phyloP scores from a whole-genome alignment of 2,797 vertebrate genomes.

The Hippocampus kuda region DNA sequence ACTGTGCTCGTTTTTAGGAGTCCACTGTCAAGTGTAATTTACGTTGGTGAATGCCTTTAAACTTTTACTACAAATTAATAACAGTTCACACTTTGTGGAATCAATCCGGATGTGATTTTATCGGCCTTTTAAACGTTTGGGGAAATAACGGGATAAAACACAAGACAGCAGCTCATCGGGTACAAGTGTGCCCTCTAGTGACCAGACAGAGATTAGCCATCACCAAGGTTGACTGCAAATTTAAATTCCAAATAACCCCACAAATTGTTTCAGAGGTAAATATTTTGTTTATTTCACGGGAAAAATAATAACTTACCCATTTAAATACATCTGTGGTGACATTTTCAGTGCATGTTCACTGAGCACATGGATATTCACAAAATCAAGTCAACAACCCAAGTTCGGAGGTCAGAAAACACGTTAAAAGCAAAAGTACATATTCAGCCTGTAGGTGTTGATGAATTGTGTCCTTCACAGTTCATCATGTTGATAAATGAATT shows the following conservation, averaged over 20 bases:
- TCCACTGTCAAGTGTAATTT: neutral
- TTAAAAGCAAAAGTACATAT: neutral
- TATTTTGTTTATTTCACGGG: conserved; percentile 14
- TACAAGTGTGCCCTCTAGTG: conserved; percentile 50
- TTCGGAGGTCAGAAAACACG: neutral
- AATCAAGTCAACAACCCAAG: neutral
- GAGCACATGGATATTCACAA: conserved; percentile 23
- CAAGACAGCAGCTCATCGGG: neutral
- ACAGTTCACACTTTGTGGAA: neutral
- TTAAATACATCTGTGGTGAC: conserved; percentile 14
- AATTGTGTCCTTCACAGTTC: conserved; percentile 64
- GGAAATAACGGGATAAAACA: neutral
- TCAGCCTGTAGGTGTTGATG: neutral
- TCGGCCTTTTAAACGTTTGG: neutral
- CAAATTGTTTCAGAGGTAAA: neutral
- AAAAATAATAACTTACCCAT: conserved; percentile 1
- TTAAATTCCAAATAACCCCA: neutral
- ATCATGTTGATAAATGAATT: conserved; percentile 91
- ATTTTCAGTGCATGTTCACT: conserved; percentile 29
- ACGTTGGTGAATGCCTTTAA: neutral
- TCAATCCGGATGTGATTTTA: neutral
- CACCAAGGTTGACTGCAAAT: conserved; percentile 5
- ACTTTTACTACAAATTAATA: neutral
- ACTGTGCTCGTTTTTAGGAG: neutral
- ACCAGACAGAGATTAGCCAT: neutral